A percentile compares a stretch with the other conserved stretches of the same genome.
phyloP scores from a whole-genome alignment of 2,113 vertebrate species.

The Acanthochromis polyacanthus region DNA sequence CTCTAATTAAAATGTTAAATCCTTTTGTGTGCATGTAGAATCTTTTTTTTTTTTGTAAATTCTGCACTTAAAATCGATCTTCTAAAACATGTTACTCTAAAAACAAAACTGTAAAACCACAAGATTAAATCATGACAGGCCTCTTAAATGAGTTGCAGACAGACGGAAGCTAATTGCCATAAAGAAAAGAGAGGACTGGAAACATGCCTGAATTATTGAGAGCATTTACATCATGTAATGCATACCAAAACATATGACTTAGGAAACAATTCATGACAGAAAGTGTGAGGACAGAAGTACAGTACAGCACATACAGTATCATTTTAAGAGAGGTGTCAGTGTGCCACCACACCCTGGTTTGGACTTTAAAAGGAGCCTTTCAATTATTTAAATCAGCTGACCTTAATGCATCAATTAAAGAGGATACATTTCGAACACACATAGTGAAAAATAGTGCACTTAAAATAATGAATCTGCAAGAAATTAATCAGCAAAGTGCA shows the following conservation, averaged over 20 bases:
- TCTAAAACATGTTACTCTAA: not conserved
- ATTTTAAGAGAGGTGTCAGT: slow-evolving; percentile 18
- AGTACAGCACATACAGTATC: not conserved
- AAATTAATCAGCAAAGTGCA: slow-evolving; percentile 36
- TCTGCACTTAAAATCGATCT: not conserved
- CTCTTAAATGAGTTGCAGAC: not conserved
- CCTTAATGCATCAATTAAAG: slow-evolving; percentile 70
- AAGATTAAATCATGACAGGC: not conserved
- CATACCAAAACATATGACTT: not conserved
- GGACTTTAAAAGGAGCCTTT: slow-evolving; percentile 60
- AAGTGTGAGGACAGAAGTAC: not conserved
- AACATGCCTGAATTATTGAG: slow-evolving; percentile 12
- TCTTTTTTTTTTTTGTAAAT: not conserved
- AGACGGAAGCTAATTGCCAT: not conserved
- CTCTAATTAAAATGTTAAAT: not conserved
- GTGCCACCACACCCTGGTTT: slow-evolving; percentile 47
- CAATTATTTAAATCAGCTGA: slow-evolving; percentile 79
- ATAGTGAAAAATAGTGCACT: slow-evolving; percentile 66
- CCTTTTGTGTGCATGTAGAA: not conserved
- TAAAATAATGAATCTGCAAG: slow-evolving; percentile 42
- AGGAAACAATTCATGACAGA: not conserved
- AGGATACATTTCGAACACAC: slow-evolving; percentile 77
- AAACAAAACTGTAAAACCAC: not conserved
- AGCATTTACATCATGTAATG: not conserved
- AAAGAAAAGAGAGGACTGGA: not conserved